Evolutionary conservation across 2,113 vertebrate species (phyloP).

Genomic region (Ctenodactylus gundi): DNA sequence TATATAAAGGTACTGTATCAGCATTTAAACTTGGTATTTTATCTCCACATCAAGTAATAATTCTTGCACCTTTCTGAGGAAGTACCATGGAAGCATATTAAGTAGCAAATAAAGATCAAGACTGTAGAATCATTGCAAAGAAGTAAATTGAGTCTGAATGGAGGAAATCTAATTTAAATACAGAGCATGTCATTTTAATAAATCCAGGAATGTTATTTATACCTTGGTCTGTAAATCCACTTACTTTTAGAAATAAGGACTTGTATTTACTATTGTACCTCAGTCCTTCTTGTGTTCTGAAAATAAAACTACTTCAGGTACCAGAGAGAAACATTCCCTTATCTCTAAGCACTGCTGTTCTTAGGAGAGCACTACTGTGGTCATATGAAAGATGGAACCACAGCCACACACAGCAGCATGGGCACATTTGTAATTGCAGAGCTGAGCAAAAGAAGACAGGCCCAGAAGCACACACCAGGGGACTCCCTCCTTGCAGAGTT

Average conservation of each 20-base stretch:
- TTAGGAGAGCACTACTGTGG: neutral
- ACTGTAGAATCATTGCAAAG: constrained; percentile 20
- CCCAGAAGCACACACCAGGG: neutral
- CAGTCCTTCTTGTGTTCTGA: neutral
- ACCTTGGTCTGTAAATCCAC: constrained; percentile 21
- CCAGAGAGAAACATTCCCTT: neutral
- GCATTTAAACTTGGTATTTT: neutral
- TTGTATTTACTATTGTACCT: neutral
- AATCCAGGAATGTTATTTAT: constrained; percentile 46
- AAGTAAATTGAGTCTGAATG: neutral
- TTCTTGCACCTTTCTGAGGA: constrained; percentile 24
- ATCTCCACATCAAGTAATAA: constrained; percentile 26
- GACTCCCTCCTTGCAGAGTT: neutral
- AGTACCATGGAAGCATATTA: constrained; percentile 3
- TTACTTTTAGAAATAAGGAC: constrained; percentile 51
- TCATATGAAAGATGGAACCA: too few species aligned
- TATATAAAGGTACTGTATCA: neutral
- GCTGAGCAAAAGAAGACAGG: neutral
- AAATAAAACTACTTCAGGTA: constrained; percentile 46
- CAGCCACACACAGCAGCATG: too few species aligned
- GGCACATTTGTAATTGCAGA: rapidly evolving
- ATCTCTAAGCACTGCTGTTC: neutral
- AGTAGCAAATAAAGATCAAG: constrained; percentile 43
- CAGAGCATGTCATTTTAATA: constrained; percentile 33
- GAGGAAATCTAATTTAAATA: constrained; percentile 56